Conservation (phyloP, 2,113 vertebrate species). For the Probosciger aterrimus region DNA sequence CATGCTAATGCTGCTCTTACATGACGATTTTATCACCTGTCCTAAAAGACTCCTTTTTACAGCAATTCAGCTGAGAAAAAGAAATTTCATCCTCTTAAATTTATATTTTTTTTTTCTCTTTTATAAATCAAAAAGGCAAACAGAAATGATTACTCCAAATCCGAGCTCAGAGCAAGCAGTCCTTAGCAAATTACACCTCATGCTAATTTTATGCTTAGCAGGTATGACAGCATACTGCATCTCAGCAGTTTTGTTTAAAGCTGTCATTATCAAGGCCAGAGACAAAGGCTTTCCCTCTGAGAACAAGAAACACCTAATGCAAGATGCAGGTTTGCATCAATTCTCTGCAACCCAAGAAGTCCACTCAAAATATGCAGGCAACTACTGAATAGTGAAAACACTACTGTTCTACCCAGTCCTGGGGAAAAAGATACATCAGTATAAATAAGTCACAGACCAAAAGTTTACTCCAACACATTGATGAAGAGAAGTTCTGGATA, state of each 20-base stretch:
- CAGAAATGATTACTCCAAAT: neutral
- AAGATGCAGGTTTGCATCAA: neutral
- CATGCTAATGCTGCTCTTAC: neutral
- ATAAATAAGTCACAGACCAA: neutral
- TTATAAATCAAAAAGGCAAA: neutral
- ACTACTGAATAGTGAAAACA: neutral
- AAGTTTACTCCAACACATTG: neutral
- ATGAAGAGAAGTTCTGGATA: neutral
- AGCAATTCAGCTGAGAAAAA: neutral
- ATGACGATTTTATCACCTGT: neutral
- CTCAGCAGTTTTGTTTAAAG: neutral
- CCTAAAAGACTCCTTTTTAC: neutral
- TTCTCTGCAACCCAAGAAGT: neutral
- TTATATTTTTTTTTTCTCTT: neutral
- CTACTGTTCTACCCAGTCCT: neutral
- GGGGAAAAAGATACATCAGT: neutral
- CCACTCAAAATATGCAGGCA: neutral
- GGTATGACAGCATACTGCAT: neutral
- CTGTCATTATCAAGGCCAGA: neutral
- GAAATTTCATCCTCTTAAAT: neutral
- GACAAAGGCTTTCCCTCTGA: neutral
- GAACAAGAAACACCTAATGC: neutral
- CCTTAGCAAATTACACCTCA: neutral
- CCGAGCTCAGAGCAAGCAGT: neutral
- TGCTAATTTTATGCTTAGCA: neutral